Percentiles rank a stretch among this genome's conserved stretches.
Conservation (phyloP, 2,113 vertebrate species). For the Microtus montanus region DNA sequence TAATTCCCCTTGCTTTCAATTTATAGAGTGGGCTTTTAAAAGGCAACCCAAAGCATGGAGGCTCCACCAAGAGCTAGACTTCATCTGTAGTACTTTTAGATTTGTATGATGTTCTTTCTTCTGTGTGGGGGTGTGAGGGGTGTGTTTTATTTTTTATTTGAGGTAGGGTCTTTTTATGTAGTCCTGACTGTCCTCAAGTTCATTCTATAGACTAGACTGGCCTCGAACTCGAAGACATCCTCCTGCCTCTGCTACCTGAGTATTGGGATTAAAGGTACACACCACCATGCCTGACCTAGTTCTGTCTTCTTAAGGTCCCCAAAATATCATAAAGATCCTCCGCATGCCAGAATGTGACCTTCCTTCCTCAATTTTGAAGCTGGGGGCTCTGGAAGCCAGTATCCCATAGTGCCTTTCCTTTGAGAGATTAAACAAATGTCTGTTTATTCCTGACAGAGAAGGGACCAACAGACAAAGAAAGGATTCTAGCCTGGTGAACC, state of each 20-base stretch:
- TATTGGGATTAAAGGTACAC: background rate
- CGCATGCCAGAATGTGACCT: background rate
- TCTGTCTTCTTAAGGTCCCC: background rate
- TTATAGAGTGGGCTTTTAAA: background rate
- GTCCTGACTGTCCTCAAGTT: background rate
- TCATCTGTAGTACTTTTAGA: background rate
- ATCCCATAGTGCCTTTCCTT: background rate
- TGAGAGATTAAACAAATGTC: background rate
- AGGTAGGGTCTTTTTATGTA: background rate
- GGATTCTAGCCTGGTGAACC: background rate
- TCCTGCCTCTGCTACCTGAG: background rate
- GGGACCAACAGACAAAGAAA: background rate
- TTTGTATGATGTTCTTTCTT: background rate
- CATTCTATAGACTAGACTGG: background rate
- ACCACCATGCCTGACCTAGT: background rate
- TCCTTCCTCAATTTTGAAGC: background rate
- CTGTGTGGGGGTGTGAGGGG: background rate
- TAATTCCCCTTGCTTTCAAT: too few relatives aligned
- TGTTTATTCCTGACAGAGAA: background rate
- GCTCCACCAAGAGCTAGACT: background rate
- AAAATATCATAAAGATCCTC: background rate
- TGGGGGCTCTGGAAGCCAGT: background rate
- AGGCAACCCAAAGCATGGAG: background rate
- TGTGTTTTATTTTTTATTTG: background rate
- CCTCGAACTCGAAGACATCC: background rate